Conservation (phyloP, 2,113 vertebrate species). For the Oreotrochilus melanogaster region DNA sequence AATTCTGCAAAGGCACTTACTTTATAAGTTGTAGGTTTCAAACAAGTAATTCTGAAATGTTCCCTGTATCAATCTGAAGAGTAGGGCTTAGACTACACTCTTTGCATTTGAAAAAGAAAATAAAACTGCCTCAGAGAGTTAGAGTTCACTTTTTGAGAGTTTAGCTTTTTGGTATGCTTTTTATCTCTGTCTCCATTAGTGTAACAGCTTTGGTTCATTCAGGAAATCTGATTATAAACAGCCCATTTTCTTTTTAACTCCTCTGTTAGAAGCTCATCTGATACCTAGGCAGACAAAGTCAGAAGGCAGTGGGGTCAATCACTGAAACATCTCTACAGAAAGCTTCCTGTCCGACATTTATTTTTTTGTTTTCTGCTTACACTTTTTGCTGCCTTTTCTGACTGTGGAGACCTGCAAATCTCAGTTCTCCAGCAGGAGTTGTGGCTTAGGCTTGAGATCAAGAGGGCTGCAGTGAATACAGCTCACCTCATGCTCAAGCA, state of each 20-base stretch:
- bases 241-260: neutral
- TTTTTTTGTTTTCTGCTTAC: constrained; percentile 20
- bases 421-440: constrained; percentile 4
- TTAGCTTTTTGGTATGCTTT: neutral
- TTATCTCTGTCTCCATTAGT: neutral
- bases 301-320: neutral
- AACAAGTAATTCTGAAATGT: constrained; percentile 3
- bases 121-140: neutral
- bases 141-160: neutral
- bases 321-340: neutral
- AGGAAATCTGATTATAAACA: neutral
- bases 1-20: neutral
- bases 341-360: neutral
- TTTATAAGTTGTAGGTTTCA: neutral
- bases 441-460: constrained; percentile 36
- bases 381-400: constrained; percentile 27
- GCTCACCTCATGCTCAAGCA: neutral
- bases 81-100: neutral
- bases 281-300: neutral
- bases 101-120: neutral
- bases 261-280: neutral
- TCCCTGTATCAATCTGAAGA: constrained; percentile 53
- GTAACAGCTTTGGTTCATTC: neutral
- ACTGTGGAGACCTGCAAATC: neutral
- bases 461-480: constrained; percentile 22